phyloP scores from a whole-genome alignment of 2,797 vertebrate species.

The Echiichthys vipera region DNA sequence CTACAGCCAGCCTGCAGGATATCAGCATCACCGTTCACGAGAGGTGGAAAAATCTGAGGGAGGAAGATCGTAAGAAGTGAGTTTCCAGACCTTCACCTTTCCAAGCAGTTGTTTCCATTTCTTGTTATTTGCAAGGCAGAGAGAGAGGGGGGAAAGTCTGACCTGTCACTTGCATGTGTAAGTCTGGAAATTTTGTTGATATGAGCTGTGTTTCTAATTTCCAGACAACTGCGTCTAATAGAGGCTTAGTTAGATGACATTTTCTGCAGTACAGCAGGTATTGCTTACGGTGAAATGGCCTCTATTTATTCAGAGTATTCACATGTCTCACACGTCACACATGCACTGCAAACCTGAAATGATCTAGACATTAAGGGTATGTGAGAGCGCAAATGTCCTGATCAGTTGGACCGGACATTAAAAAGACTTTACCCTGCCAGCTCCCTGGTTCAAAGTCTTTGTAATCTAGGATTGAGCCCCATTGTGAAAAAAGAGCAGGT shows the following conservation, averaged over 20 bases:
- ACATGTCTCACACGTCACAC: conserved; percentile 7
- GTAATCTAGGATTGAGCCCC: too few relatives aligned
- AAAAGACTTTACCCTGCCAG: too few relatives aligned
- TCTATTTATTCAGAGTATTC: conserved; percentile 42
- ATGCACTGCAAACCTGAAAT: too few relatives aligned
- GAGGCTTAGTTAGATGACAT: conserved; percentile 61
- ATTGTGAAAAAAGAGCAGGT: too few relatives aligned
- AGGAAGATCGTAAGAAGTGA: conserved; percentile 93
- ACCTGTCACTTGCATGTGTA: conserved; percentile 74
- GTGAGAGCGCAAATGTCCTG: too few relatives aligned
- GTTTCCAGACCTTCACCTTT: conserved; percentile 86
- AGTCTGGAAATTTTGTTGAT: conserved; percentile 78
- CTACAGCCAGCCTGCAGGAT: conserved; percentile 86
- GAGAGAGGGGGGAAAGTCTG: conserved; percentile 55
- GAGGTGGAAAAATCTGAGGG: conserved; percentile 90
- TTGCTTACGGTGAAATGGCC: conserved; percentile 50
- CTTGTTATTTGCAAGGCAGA: conserved; percentile 80
- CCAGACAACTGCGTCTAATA: conserved; percentile 65
- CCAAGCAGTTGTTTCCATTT: conserved; percentile 82
- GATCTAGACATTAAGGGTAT: too few relatives aligned
- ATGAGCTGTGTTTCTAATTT: conserved; percentile 73
- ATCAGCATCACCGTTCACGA: conserved; percentile 84
- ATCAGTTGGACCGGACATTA: too few relatives aligned
- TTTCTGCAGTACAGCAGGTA: conserved; percentile 74
- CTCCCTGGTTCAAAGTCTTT: too few relatives aligned